Base-by-base conservation (phyloP, 2,888 invertebrate genomes). In the Nasonovia ribisnigri region DNA sequence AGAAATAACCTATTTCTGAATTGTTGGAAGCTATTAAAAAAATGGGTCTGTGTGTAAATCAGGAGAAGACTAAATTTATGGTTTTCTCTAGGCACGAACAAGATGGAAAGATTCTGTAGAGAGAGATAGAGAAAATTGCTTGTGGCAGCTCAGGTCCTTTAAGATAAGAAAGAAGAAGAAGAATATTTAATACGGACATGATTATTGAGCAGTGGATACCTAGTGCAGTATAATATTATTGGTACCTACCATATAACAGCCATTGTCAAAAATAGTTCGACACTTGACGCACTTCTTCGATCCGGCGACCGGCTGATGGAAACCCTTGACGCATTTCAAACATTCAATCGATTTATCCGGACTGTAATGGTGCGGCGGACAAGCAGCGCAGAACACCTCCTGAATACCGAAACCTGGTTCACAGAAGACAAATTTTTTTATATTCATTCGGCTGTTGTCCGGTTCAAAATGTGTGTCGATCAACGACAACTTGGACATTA, bases 251-350 rank as follows among this genome's bases (percentile, higher is more conserved):
- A 93, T 29, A 36, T 48, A 46, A 67, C 93, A 93, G 42, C 93
- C 93, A 24, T 36, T 84, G 46, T 90, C 13, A 84, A 90, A 93
- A 8, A 60, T 46, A 42, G 2, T 86, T 16, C 86, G 90, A 46
- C 93, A 93, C n/a, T 67, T 93, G 24, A 90, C 86, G n/a, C 93
- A 93, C 5, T 67, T 87, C 0, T 86, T 43, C 11, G 93, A 93
- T 42, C 90, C 93, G 20, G 90, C 90, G 11, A 86, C 10, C 46
- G 90, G 84, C 48, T 93, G 93, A 86, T 93, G 93, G 16, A 90
- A 93, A 26, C 93, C 93, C 42, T 60, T 60, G 29, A 13, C 5
- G 36, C 93, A 93, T 42, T 86, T 86, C 0, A 51, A 54, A 67
- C 93, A 93, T 4, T 90, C 43, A 0, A 42, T n/a, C 2, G 67